Evolutionary conservation across 2,113 vertebrate genomes (phyloP), one percentile per base, ranked within the genome.

Genomic region (Pomatorhinus ruficollis): DNA sequence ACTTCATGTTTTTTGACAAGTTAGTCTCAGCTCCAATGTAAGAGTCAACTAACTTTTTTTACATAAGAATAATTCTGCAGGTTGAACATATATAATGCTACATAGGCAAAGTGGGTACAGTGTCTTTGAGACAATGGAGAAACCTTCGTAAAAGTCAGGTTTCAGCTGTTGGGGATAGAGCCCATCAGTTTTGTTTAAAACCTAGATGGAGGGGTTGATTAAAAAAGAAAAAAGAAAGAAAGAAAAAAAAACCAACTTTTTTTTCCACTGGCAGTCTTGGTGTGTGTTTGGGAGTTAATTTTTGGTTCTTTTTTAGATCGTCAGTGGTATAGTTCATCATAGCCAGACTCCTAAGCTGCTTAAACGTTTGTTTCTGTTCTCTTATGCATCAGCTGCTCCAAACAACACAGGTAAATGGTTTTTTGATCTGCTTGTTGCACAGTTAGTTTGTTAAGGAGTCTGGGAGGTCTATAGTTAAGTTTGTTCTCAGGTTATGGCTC

Each of bases 311-410:
- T 96, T 74, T 81, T 95, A 99, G 99, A 98, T 99, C 65, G 98
- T 99, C 97, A 98, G 98, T 90, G 99, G 98, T 71, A 99, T 99
- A 94, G 91, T 98, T 96, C 98, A 99, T 88, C 98, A 99, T 85
- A 98, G 98, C 88, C 98, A 99, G 91, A 97, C 98, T 64, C 97
- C 98, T 82, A 99, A 98, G 94, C 98, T 98, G 63, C 97, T 99
- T 92, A 99, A 98, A 94, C 98, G 98, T 84, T 97, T 99, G 72
- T 99, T 99, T 98, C 98, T 99, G 31, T 99, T 99, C 92, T 98
- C 99, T 82, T 99, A 98, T 56, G 97, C 98, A 90, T 89, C 98
- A 93, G 97, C 97, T 88, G 95, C 94, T 49, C 97, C 96, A 39
- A 92, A 90, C 71, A 93, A 64, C 47, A 87, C 92, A 98, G 98